Conservation (phyloP, 2,113 vertebrate genomes). For the Notarius quadriscutis region DNA sequence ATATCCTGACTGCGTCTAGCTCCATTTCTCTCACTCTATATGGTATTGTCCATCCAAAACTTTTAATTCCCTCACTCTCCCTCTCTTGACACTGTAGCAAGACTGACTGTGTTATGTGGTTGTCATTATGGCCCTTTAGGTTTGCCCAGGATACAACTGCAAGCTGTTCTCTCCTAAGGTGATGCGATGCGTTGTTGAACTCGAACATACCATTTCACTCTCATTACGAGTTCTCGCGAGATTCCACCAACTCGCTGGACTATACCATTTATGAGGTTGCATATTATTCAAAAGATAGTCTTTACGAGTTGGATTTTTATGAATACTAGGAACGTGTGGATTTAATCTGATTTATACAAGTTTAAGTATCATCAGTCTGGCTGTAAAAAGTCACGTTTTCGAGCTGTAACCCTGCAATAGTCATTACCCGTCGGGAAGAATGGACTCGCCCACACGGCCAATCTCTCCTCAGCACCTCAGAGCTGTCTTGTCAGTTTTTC, state of each 20-base stretch:
- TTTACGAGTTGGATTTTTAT: not conserved
- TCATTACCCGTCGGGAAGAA: not conserved
- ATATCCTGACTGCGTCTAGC: too few relatives aligned
- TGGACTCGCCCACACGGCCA: not conserved
- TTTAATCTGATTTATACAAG: not conserved
- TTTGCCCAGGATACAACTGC: too few relatives aligned
- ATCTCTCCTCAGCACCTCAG: conserved; percentile 4
- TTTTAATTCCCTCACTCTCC: too few relatives aligned
- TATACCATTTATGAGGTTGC: not conserved
- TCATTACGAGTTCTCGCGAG: conserved; percentile 8
- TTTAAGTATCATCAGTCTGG: not conserved
- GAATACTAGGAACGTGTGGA: not conserved
- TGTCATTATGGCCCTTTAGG: too few relatives aligned
- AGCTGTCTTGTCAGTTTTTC: not conserved
- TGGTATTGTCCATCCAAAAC: too few relatives aligned
- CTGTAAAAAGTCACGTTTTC: not conserved
- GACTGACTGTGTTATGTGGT: too few relatives aligned
- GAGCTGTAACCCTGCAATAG: not conserved
- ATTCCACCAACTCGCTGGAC: not conserved
- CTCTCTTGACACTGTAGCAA: too few relatives aligned
- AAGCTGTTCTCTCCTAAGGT: too few relatives aligned
- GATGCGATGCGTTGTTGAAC: not conserved
- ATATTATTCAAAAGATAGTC: not conserved
- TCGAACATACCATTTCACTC: not conserved
- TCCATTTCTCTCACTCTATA: too few relatives aligned